phyloP scores from a whole-genome alignment of 2,797 vertebrate species.

The Furcifer pardalis region DNA sequence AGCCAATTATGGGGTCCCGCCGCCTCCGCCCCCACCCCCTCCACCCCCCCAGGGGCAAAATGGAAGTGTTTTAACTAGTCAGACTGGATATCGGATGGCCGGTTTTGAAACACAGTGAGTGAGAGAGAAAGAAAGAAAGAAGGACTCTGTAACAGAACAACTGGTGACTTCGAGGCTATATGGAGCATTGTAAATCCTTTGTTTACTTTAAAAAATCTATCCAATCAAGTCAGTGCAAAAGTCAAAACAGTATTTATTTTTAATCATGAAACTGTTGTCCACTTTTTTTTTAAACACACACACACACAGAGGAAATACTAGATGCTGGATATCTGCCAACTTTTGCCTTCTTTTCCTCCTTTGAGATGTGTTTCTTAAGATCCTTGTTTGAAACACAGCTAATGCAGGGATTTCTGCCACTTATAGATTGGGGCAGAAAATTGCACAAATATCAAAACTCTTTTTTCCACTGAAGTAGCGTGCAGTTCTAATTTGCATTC shows the following conservation, averaged over 20 bases:
- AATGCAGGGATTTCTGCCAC: slow-evolving; percentile 91
- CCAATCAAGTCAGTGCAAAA: slow-evolving; percentile 74
- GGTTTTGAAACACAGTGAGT: slow-evolving; percentile 93
- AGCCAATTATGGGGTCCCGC: slow-evolving; percentile 84
- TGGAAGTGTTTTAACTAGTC: slow-evolving; percentile 88
- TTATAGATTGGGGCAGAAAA: slow-evolving; percentile 86
- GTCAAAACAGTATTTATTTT: slow-evolving; percentile 80
- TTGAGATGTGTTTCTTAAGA: slow-evolving; percentile 75
- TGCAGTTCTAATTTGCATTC: slow-evolving; percentile 77
- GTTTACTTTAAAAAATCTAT: slow-evolving; percentile 74
- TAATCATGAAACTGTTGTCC: slow-evolving; percentile 78
- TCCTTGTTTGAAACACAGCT: slow-evolving; percentile 77
- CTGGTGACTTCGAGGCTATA: slow-evolving; percentile 69
- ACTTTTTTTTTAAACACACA: slow-evolving; percentile 60
- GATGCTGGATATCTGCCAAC: slow-evolving; percentile 81
- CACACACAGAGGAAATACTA: slow-evolving; percentile 55
- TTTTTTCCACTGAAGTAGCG: slow-evolving; percentile 70
- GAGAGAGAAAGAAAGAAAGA: slow-evolving; percentile 74
- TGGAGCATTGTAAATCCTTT: slow-evolving; percentile 68
- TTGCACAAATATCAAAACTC: slow-evolving; percentile 84
- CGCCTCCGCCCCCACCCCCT: slow-evolving; percentile 69
- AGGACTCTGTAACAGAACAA: slow-evolving; percentile 65
- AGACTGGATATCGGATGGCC: slow-evolving; percentile 88
- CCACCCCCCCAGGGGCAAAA: slow-evolving; percentile 85
- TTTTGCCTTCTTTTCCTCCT: slow-evolving; percentile 80